Conservation (phyloP, 2,888 invertebrate species). For the Ophioninae sp. region DNA sequence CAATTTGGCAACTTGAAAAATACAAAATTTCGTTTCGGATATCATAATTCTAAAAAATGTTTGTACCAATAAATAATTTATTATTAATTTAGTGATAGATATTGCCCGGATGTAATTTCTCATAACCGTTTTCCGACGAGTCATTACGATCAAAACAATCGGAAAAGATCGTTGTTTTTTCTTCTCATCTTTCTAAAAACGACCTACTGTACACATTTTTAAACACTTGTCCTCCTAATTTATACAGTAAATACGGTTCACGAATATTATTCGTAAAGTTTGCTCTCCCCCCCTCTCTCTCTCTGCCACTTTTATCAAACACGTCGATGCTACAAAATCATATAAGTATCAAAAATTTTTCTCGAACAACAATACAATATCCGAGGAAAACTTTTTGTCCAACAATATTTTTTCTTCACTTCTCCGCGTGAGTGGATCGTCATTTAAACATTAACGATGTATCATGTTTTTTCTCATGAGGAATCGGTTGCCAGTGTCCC, state of each 20-base stretch:
- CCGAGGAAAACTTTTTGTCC: conserved; percentile 22
- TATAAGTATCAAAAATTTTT: conserved; percentile 32
- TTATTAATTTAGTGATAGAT: neutral
- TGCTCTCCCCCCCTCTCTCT: neutral
- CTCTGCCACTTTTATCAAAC: conserved; percentile 14
- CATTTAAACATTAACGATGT: conserved; percentile 4
- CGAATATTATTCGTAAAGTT: neutral
- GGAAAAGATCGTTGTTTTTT: neutral
- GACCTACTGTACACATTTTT: neutral
- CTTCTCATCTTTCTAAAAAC: neutral
- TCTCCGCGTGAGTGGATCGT: neutral
- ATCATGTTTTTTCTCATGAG: neutral
- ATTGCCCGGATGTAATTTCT: neutral
- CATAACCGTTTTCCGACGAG: neutral
- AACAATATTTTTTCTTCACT: conserved; percentile 21
- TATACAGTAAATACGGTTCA: neutral
- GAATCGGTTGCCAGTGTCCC: no score
- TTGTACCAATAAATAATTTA: neutral
- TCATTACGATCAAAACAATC: neutral
- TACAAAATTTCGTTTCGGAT: neutral
- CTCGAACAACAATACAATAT: conserved; percentile 21
- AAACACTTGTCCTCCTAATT: neutral
- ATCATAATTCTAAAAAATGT: neutral
- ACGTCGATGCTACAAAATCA: conserved; percentile 34
- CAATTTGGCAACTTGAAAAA: neutral